Conservation (phyloP, 2,888 invertebrate genomes). For the Lasius platythorax region DNA sequence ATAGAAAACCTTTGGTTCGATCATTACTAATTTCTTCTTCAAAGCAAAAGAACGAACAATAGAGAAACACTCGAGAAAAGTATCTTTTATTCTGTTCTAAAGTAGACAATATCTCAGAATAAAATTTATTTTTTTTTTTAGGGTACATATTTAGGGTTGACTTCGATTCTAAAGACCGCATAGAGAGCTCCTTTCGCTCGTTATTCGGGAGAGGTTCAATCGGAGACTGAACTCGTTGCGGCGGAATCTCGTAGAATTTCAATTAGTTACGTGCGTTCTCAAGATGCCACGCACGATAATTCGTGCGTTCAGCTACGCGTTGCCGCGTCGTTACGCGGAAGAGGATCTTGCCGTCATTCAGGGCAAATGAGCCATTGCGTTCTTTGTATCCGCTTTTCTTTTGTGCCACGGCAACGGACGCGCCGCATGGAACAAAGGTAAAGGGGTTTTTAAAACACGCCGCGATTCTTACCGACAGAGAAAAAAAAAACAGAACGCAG, state of each 20-base stretch:
- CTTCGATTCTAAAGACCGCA: conserved; percentile 29
- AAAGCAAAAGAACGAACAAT: neutral
- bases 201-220: conserved; percentile 26
- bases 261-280: conserved; percentile 61
- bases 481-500: conserved; percentile 24
- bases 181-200: conserved; percentile 8
- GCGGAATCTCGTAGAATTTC: conserved; percentile 58
- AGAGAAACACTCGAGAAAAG: neutral
- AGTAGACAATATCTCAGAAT: neutral
- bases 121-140: neutral
- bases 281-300: conserved; percentile 59
- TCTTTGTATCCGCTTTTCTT: conserved; percentile 72
- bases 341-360: conserved; percentile 74
- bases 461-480: conserved; percentile 63
- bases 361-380: conserved; percentile 75
- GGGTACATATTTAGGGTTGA: conserved; percentile 16
- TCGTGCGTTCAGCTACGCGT: conserved; percentile 62
- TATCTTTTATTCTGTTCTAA: conserved; percentile 32
- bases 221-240: conserved; percentile 46
- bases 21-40: conserved; percentile 5
- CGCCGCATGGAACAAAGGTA: conserved; percentile 54
- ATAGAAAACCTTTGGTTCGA: neutral
- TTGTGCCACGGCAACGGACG: conserved; percentile 64
- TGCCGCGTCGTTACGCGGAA: conserved; percentile 58
- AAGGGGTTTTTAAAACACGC: conserved; percentile 71